Evolutionary conservation across 2,797 vertebrate species (phyloP).

Genomic region (Perodicticus potto): DNA sequence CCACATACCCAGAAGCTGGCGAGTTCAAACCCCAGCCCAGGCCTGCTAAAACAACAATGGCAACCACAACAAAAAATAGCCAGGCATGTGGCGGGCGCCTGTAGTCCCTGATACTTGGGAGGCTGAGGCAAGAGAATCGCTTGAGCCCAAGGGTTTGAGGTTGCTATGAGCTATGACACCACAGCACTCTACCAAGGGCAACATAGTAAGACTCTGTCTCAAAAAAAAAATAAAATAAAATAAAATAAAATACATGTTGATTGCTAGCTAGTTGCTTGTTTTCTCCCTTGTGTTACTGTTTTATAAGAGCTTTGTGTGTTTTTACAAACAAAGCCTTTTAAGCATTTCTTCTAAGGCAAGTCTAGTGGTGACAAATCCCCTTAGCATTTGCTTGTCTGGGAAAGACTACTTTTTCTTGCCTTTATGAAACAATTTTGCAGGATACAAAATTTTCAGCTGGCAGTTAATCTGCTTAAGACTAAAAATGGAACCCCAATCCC

Average conservation of each 20-base stretch:
- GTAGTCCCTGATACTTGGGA: too few species aligned
- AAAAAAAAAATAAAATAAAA: too few species aligned
- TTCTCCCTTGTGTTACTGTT: background rate
- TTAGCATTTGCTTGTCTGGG: background rate
- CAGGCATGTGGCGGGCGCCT: too few species aligned
- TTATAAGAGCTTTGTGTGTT: background rate
- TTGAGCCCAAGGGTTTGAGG: too few species aligned
- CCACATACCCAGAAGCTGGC: too few species aligned
- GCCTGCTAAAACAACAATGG: too few species aligned
- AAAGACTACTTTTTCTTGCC: background rate
- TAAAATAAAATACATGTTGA: background rate
- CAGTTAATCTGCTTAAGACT: background rate
- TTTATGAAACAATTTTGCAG: background rate
- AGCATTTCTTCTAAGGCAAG: background rate
- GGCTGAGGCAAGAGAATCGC: too few species aligned
- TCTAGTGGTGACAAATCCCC: background rate
- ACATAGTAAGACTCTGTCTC: too few species aligned
- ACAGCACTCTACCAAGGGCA: too few species aligned
- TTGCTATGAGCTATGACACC: too few species aligned
- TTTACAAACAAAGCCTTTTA: background rate
- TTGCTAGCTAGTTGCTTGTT: background rate
- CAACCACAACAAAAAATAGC: too few species aligned
- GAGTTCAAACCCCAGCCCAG: too few species aligned
- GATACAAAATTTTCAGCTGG: background rate
- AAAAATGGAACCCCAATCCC: background rate